A percentile compares a stretch with the other conserved stretches of the same genome.
Conservation (phyloP, 2,888 invertebrate species). For the Aricia artaxerxes region DNA sequence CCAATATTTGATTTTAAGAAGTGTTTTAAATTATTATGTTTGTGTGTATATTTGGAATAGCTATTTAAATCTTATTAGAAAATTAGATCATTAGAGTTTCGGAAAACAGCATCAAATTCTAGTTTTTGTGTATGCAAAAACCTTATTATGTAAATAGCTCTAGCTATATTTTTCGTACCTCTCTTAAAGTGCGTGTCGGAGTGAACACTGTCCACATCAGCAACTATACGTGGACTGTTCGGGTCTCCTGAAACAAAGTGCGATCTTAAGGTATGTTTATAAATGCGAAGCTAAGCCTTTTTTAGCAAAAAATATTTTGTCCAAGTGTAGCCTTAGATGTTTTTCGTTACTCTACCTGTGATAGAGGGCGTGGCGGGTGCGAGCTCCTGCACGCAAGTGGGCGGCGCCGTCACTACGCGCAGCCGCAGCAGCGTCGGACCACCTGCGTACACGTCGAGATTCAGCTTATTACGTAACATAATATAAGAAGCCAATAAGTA, state of each 20-base stretch:
- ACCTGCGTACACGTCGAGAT: constrained; percentile 48
- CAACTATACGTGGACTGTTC: constrained; percentile 78
- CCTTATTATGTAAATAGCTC: too few species aligned
- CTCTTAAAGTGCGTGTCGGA: constrained; percentile 75
- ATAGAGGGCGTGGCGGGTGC: constrained; percentile 50
- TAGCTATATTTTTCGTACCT: constrained; percentile 48
- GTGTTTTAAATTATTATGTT: too few species aligned
- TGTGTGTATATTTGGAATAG: too few species aligned
- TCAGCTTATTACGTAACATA: too few species aligned
- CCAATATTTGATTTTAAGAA: too few species aligned
- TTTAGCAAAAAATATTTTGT: background rate
- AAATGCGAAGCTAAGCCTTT: background rate
- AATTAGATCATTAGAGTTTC: too few species aligned
- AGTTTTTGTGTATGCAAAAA: too few species aligned
- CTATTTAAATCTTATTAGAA: too few species aligned
- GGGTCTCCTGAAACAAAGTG: constrained; percentile 65
- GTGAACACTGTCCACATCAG: constrained; percentile 82
- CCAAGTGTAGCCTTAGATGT: too few species aligned
- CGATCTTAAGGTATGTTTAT: background rate
- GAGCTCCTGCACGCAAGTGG: constrained; percentile 80
- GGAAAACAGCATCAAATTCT: too few species aligned
- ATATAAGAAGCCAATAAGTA: too few species aligned
- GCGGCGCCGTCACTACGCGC: constrained; percentile 84
- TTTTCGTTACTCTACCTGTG: constrained; percentile 37
- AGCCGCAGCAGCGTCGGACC: constrained; percentile 87